These are phyloP conservation scores for Casuarius casuarius DNA, from an alignment of 2,113 vertebrate species.

Conservation along the genomic window DNA sequence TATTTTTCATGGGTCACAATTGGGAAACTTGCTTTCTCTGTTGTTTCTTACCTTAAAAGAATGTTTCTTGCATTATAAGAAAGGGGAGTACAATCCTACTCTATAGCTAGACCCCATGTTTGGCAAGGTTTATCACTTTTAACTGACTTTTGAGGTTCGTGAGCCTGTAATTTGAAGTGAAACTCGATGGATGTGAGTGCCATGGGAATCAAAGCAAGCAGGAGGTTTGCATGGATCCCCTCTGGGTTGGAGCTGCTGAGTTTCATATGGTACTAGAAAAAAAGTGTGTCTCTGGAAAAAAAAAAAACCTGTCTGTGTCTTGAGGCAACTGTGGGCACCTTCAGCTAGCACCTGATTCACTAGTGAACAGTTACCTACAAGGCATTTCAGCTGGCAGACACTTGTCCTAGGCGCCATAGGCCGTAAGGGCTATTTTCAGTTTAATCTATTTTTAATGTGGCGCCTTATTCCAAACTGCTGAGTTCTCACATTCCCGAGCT, in stretches of 20 bases:
- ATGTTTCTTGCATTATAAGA: background rate
- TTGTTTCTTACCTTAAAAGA: background rate
- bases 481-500: conserved; percentile 27
- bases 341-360: conserved; percentile 59
- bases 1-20: background rate
- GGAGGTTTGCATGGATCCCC: conserved; percentile 35
- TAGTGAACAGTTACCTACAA: conserved; percentile 10
- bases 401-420: conserved; percentile 21
- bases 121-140: background rate
- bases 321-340: conserved; percentile 27
- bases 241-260: background rate
- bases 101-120: background rate
- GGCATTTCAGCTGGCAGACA: conserved; percentile 49
- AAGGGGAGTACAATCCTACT: background rate
- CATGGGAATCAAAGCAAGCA: conserved; percentile 8
- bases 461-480: conserved; percentile 32
- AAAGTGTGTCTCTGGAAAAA: conserved; percentile 35
- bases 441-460: conserved; percentile 63
- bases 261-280: conserved; percentile 14
- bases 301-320: conserved; percentile 46
- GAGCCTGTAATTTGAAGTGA: conserved; percentile 17
- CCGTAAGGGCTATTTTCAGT: conserved; percentile 11
- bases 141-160: background rate
- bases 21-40: background rate
- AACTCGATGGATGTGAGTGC: background rate